A percentile compares a stretch with the other conserved stretches of the same genome.
Evolutionary conservation across 2,113 vertebrate species (phyloP).

Genomic region (Osmerus mordax): DNA sequence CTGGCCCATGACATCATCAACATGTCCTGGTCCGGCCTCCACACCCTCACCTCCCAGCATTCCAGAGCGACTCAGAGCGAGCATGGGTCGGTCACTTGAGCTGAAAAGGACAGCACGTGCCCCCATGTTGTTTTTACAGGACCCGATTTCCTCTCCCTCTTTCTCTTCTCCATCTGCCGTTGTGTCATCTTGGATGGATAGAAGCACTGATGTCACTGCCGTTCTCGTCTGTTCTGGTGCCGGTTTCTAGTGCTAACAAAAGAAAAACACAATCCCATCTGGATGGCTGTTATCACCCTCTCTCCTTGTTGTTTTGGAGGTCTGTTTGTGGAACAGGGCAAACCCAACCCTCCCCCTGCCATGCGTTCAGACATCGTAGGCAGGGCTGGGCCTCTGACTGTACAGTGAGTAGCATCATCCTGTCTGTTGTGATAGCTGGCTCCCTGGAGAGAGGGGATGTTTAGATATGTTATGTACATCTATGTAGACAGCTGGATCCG

Average conservation of each 20-base stretch:
- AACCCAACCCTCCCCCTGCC: constrained; percentile 21
- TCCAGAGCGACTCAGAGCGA: constrained; percentile 9
- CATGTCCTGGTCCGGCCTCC: constrained; percentile 15
- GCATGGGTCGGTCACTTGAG: constrained; percentile 6
- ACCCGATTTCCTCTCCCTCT: constrained; percentile 10
- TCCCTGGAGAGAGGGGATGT: constrained; percentile 38
- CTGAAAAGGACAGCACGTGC: constrained; percentile 1
- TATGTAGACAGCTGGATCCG: constrained; percentile 59
- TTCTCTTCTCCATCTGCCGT: constrained; percentile 22
- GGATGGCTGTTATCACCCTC: constrained; percentile 1
- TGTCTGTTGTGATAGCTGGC: constrained; percentile 28
- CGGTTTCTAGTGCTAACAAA: not conserved
- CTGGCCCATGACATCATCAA: constrained; percentile 16
- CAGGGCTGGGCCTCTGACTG: constrained; percentile 15
- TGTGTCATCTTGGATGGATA: constrained; percentile 33
- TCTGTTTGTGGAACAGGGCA: constrained; percentile 8
- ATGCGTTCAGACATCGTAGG: constrained; percentile 33
- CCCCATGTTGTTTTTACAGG: constrained; percentile 43
- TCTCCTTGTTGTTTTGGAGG: constrained; percentile 10
- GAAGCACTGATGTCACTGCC: constrained; percentile 24
- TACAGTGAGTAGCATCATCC: constrained; percentile 31
- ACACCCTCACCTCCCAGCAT: constrained; percentile 3
- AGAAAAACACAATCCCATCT: constrained; percentile 14
- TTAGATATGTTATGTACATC: constrained; percentile 42
- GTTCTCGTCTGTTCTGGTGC: constrained; percentile 3